Evolutionary conservation across 1,140 invertebrate genomes (phyloP).

Genomic region (Oreohelix idahoensis): DNA sequence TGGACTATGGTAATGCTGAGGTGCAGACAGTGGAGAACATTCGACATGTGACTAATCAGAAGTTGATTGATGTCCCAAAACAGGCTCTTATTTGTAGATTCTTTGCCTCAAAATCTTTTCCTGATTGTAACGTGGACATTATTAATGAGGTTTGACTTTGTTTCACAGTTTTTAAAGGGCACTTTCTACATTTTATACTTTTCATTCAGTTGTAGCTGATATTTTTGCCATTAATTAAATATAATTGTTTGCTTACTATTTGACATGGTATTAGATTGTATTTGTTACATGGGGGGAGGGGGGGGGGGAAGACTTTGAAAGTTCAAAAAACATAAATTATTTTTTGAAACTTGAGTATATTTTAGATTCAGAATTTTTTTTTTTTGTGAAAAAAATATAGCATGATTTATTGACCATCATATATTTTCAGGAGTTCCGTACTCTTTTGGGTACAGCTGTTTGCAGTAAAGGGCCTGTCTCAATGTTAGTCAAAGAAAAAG

Average conservation of each 20-base stretch:
- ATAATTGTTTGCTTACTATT: no score
- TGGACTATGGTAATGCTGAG: slow-evolving; percentile 18
- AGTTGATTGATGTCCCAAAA: neutral
- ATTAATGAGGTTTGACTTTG: neutral
- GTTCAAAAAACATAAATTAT: no score
- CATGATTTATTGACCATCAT: no score
- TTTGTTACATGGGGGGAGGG: no score
- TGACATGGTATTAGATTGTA: no score
- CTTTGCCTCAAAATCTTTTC: neutral
- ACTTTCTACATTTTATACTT: no score
- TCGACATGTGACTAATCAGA: neutral
- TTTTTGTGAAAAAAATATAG: no score
- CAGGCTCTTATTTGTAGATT: neutral
- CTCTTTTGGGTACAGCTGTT: neutral
- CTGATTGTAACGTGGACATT: neutral
- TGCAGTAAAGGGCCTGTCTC: neutral
- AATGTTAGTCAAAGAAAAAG: neutral
- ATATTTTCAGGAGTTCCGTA: neutral
- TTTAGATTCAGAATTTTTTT: no score
- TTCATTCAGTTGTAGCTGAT: no score
- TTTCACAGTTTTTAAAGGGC: neutral
- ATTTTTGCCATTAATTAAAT: no score
- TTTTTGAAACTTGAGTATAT: no score
- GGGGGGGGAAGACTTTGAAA: no score
- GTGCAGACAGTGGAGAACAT: neutral